These are phyloP conservation scores for Tiaroga cobitis DNA, from an alignment of 2,797 vertebrate species.

Conservation along the genomic window DNA sequence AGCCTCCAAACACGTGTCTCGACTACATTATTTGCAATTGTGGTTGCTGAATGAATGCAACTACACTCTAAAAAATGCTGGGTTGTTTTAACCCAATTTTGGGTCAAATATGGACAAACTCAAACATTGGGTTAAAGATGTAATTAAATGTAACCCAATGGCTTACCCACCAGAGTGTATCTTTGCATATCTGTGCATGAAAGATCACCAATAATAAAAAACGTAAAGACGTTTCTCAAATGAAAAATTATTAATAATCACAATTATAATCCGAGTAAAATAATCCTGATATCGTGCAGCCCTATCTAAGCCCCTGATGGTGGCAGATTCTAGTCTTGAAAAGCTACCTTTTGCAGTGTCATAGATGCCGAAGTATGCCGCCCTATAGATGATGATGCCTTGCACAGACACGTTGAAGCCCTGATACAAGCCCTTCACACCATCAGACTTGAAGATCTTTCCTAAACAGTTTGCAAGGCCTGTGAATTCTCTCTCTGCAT, in stretches of 20 bases:
- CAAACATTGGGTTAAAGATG: no score
- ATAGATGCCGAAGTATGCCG: constrained; percentile 86
- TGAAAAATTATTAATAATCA: no score
- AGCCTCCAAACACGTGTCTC: not conserved
- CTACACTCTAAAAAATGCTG: no score
- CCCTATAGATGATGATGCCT: constrained; percentile 88
- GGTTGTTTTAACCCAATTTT: no score
- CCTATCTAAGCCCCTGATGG: not conserved
- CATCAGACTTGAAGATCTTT: constrained; percentile 78
- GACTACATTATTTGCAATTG: not conserved
- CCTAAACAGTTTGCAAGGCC: constrained; percentile 78
- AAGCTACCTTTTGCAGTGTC: constrained; percentile 84
- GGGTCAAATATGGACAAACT: no score
- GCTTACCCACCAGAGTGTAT: no score
- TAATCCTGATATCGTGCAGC: not conserved
- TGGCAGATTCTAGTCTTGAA: not conserved
- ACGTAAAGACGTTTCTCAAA: no score
- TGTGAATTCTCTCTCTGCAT: constrained; percentile 71
- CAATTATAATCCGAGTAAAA: not conserved
- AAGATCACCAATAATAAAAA: no score
- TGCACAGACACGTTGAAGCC: constrained; percentile 83
- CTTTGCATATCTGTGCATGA: no score
- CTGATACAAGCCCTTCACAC: constrained; percentile 78
- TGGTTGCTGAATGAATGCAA: not conserved
- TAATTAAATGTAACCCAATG: no score